phyloP scores from a whole-genome alignment of 1,140 invertebrate genomes.

The Trissolcus basalis region DNA sequence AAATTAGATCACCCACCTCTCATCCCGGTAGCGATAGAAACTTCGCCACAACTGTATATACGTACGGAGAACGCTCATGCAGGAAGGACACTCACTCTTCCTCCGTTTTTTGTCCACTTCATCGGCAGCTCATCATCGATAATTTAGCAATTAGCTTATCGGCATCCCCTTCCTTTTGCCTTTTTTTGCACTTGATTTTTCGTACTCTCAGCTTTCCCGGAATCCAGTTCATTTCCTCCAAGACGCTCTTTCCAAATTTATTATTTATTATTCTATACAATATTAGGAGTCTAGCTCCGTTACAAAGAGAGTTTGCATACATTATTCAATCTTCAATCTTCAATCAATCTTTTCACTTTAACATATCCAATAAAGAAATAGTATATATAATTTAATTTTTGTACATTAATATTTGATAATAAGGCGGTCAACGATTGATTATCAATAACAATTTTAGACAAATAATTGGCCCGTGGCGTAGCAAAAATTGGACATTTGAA shows the following conservation, averaged over 20 bases:
- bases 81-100: slow-evolving; percentile 66
- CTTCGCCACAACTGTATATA: slow-evolving; percentile 51
- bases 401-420: too few relatives aligned
- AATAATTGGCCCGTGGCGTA: too few relatives aligned
- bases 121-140: slow-evolving; percentile 65
- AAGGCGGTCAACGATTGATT: too few relatives aligned
- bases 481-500: too few relatives aligned
- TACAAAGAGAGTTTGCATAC: too few relatives aligned
- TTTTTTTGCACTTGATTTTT: slow-evolving; percentile 17
- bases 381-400: too few relatives aligned
- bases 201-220: slow-evolving; percentile 15
- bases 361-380: too few relatives aligned
- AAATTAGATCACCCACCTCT: slow-evolving; percentile 76
- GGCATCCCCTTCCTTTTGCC: slow-evolving; percentile 45
- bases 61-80: slow-evolving; percentile 59
- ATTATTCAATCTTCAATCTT: too few relatives aligned
- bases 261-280: too few relatives aligned
- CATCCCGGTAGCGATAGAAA: slow-evolving; percentile 72
- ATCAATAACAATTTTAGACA: too few relatives aligned
- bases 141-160: slow-evolving; percentile 73
- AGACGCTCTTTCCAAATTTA: neutral
- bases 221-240: slow-evolving; percentile 8
- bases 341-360: too few relatives aligned
- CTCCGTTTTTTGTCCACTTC: slow-evolving; percentile 51
- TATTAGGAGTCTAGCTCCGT: too few relatives aligned